Percentiles rank a stretch among this genome's conserved stretches.
Evolutionary conservation across 53 echinoderm and acorn worm species (phyloP).

Genomic region (Temnopleurus reevesii): DNA sequence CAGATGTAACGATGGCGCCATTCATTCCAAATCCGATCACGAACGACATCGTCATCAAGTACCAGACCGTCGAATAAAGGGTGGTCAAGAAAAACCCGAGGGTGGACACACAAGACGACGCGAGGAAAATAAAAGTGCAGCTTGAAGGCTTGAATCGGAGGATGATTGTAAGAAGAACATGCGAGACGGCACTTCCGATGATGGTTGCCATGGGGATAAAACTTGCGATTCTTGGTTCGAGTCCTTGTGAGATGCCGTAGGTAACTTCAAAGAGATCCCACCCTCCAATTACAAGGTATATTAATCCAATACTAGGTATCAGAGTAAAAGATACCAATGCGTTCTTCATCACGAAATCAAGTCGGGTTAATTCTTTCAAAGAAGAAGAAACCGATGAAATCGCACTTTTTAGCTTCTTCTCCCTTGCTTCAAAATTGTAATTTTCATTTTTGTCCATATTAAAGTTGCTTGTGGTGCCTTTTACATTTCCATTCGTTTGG

Average conservation of each 20-base stretch:
- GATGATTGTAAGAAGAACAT: neutral
- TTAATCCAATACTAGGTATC: neutral
- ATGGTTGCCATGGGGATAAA: neutral
- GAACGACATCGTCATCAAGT: neutral
- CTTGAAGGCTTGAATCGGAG: neutral
- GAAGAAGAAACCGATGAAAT: neutral
- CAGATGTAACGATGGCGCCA: neutral
- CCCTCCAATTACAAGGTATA: neutral
- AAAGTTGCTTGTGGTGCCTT: neutral
- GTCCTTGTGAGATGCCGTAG: neutral
- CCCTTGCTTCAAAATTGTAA: neutral
- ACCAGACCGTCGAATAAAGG: neutral
- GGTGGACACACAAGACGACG: neutral
- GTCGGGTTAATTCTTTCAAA: neutral
- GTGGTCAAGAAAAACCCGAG: neutral
- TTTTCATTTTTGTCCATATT: neutral
- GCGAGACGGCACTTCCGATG: neutral
- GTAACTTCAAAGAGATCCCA: conserved; percentile 7
- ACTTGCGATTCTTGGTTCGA: neutral
- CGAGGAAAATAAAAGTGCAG: neutral
- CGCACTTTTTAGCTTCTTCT: neutral
- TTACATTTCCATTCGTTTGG: neutral
- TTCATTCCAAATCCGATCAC: neutral
- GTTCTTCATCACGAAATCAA: neutral
- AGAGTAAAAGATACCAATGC: neutral